A percentile compares a stretch with the other conserved stretches of the same genome.
Conservation (phyloP, 2,113 vertebrate genomes). For the Spea multiplicata region DNA sequence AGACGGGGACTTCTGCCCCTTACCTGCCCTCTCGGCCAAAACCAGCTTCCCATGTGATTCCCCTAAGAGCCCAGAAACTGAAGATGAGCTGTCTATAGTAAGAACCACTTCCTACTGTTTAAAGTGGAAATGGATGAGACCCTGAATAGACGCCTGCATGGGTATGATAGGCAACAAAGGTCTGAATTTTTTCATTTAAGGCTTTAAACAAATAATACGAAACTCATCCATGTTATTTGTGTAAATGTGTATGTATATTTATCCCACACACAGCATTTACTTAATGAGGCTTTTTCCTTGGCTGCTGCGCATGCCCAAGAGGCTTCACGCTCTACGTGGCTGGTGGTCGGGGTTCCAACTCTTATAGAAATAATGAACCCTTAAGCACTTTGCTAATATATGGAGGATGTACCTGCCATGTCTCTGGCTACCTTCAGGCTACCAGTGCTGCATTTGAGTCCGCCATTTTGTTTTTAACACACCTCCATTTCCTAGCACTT, state of each 20-base stretch:
- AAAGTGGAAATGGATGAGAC: constrained; percentile 72
- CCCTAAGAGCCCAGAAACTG: constrained; percentile 72
- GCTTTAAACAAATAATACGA: constrained; percentile 45
- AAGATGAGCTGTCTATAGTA: constrained; percentile 93
- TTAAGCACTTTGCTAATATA: too few species aligned
- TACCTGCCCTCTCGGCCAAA: constrained; percentile 66
- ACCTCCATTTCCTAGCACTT: too few species aligned
- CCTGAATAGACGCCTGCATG: constrained; percentile 72
- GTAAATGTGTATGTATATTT: constrained; percentile 26
- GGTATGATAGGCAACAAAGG: constrained; percentile 78
- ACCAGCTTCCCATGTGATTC: constrained; percentile 62
- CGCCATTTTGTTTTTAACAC: too few species aligned
- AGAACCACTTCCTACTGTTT: constrained; percentile 76
- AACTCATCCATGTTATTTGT: constrained; percentile 46
- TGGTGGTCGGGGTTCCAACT: background rate
- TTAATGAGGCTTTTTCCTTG: background rate
- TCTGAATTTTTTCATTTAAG: constrained; percentile 85
- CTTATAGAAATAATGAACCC: too few species aligned
- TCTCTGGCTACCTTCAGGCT: background rate
- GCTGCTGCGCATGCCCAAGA: background rate
- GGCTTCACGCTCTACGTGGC: background rate
- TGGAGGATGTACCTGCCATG: too few species aligned
- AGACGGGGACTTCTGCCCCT: constrained; percentile 71
- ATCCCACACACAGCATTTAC: background rate
- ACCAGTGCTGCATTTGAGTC: background rate